Base-by-base conservation (phyloP, 2,888 invertebrate genomes). In the Hemicrepidius hirtus region DNA sequence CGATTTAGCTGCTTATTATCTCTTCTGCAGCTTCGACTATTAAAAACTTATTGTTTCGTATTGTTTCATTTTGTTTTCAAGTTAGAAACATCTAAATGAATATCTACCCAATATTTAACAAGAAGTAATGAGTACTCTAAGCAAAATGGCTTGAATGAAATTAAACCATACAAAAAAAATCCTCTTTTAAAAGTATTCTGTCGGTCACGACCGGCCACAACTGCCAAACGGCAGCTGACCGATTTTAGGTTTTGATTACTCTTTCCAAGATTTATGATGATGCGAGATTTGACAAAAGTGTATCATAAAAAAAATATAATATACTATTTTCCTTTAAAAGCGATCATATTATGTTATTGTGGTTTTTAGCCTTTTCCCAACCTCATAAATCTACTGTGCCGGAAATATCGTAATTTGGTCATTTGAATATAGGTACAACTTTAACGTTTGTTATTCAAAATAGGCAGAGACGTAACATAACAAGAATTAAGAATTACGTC, bases 191-290 rank as follows among this genome's bases (percentile, higher is more conserved):
- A 53, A 50, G 50, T 24, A 21, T 50, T 24, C 12, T 50, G n/a
- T n/a, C n/a, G n/a, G n/a, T n/a, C n/a, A n/a, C n/a, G n/a, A n/a
- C n/a, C 24, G 24, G 50, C 24, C 10, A 50, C 24, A 50, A 50
- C 21, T 50, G 50, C 18, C 24, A 50, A n/a, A 50, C 50, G 50
- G 12, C 21, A 10, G 50, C 24, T 50, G 50, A 21, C 50, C 50
- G 50, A 50, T 50, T 50, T 21, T 50, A 50, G 50, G 24, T 50
- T 50, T 50, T 24, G 50, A 50, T 50, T 21, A 50, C 50, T 24
- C 46, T 46, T 46, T 9, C 20, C 7, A 28, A 53, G 53, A 53
- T 53, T 53, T 53, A 53, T 53, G 53, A 53, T 53, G 53, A 53
- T 53, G 32, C 53, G n/a, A n/a, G 53, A 3, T 53, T 49, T 53